Evolutionary conservation across 64 coral and sea anemone genomes (phyloP), one percentile per base, ranked within the genome.

Genomic region (Trachythela sp.): DNA sequence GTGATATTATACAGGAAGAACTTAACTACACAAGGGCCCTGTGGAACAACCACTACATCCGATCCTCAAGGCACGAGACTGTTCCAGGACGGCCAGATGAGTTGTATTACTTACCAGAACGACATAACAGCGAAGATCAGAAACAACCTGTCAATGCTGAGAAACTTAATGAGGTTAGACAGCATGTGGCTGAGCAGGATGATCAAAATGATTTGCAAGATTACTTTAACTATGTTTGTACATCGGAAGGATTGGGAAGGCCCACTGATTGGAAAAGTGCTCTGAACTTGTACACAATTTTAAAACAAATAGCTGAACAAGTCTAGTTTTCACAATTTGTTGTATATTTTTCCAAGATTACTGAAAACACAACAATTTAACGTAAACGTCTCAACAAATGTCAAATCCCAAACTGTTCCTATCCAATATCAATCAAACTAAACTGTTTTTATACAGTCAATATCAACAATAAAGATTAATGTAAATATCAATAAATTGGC

Each of bases 241-340:
- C 26, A 8, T 80, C 75, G 35, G 75, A 80, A 80, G 32, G 75
- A 80, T 36, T 80, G 20, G 33, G 6, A 39, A 36, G 0, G 37
- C 30, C 75, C 34, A 80, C 14, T 80, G 33, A 80, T 39, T 80
- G 30, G 75, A 80, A 39, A 80, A 36, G 32, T 80, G 4, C 30
- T 80, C 34, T 80, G 17, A 37, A 80, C 20, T 80, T 80, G 34
- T 80, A 80, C 34, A 37, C 33, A 80, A 80, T 80, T 36, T 80
- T 80, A 80, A 80, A 80, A 80, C 75, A 80, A 39, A 77, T 38
- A 35, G 71, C n/a, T 77, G 71, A 80, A 80, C 75, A 80, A 80
- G 75, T 18, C 9, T 36, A 39, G 37, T 1, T 64, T n/a, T n/a
- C n/a, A n/a, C 4, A 59, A n/a, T 22, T 59, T 20, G 15, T 6